Evolutionary conservation across 2,113 vertebrate genomes (phyloP).

Genomic region (Loxodonta africana): DNA sequence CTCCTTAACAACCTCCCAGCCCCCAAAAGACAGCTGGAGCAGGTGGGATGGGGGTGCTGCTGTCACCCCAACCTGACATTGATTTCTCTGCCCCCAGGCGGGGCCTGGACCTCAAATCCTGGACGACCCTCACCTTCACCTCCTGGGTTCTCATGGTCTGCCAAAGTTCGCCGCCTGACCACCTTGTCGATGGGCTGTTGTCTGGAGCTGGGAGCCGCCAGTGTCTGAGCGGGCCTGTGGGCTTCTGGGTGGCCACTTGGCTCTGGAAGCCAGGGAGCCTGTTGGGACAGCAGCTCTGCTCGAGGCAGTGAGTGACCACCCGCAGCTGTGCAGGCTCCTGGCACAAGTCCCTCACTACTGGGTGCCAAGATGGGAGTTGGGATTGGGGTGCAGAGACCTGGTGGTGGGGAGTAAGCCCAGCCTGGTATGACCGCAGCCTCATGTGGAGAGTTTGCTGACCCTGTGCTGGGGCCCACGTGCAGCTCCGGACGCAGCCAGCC

Average conservation of each 20-base stretch:
- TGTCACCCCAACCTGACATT: neutral
- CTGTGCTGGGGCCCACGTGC: too few species aligned
- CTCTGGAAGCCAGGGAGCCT: too few species aligned
- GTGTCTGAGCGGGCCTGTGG: accelerated
- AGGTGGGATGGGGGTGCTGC: too few species aligned
- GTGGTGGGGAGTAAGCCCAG: neutral
- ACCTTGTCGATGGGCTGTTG: accelerated
- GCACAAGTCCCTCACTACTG: too few species aligned
- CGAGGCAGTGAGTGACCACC: too few species aligned
- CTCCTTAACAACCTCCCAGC: neutral
- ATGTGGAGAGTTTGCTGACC: too few species aligned
- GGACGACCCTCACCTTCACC: constrained; percentile 85
- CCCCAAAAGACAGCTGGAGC: neutral
- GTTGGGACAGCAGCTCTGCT: too few species aligned
- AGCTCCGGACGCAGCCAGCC: too few species aligned
- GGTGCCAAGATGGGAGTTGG: neutral
- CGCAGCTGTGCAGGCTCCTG: too few species aligned
- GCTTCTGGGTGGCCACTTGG: too few species aligned
- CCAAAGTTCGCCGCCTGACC: constrained; percentile 82
- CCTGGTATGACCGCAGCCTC: too few species aligned
- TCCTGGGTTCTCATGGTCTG: constrained; percentile 89
- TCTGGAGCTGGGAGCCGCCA: accelerated
- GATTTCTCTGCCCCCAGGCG: constrained; percentile 78
- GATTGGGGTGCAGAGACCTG: neutral
- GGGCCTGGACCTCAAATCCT: constrained; percentile 91